Evolutionary conservation across 2,888 invertebrate genomes (phyloP), one percentile per base, ranked within the genome.

Genomic region (Sesia apiformis): DNA sequence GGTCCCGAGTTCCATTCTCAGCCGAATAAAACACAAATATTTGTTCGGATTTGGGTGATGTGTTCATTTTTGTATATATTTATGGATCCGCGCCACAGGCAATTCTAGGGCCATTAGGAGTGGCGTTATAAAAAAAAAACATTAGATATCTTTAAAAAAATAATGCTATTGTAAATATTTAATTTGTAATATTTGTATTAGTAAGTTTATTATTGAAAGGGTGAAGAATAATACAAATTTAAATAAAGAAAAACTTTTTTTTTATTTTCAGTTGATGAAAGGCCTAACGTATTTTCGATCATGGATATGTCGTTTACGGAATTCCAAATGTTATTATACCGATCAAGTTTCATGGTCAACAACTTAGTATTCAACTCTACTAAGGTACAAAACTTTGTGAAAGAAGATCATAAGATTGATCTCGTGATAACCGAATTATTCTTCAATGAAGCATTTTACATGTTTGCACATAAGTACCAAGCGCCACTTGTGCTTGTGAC

Each of bases 381-480:
- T n/a, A 57, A 58, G n/a, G 59, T 62, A 3, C 58, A 59, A 52
- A 50, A 58, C 5, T 60, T 62, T 38, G 4, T 62, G n/a, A 55
- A 53, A 39, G 55, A 58, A 52, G 56, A 62, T 5, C 58, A 62
- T 41, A 56, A 59, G 5, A 58, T 60, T 40, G 62, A 62, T 53
- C 39, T 61, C 0, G 62, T 62, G 2, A 46, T 62, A 5, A 54
- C 51, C 3, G 62, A 62, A 52, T 4, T 61, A 38, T 62, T 62
- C 38, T 61, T 56, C 40, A 60, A 61, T 40, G 62, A 62, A 49
- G 55, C 57, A 5, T 53, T 61, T 4, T 61, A 62, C 40, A 61
- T 61, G 59, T 58, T 62, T 8, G 60, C 62, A 7, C 60, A 59
- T 53, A 58, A 58, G 52, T 62, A 60, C 55, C 60, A 59, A 40